A percentile compares a stretch with the other conserved stretches of the same genome.
phyloP scores from a whole-genome alignment of 2,113 vertebrate species.

The Oxyruncus cristatus region DNA sequence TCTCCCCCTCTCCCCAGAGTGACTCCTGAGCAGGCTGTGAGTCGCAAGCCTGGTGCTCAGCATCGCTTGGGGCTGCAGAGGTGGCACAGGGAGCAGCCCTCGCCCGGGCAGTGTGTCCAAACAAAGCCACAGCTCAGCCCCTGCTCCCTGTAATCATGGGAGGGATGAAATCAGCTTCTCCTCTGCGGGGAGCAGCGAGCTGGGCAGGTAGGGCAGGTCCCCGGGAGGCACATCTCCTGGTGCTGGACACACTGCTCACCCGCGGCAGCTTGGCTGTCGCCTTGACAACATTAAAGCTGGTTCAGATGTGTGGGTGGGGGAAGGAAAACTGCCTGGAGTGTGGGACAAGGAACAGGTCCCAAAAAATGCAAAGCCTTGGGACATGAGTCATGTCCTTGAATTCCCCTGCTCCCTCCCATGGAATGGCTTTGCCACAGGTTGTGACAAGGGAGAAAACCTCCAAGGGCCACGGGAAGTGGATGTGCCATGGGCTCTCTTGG shows the following conservation, averaged over 20 bases:
- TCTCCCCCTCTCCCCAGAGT: neutral
- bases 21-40: neutral
- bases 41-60: neutral
- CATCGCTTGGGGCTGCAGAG: neutral
- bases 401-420: neutral
- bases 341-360: neutral
- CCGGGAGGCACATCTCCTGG: neutral
- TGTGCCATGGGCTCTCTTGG: neutral
- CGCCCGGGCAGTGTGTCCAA: neutral
- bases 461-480: neutral
- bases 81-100: neutral
- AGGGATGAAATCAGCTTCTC: neutral
- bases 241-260: neutral
- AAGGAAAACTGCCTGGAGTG: neutral
- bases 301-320: neutral
- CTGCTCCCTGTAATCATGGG: neutral
- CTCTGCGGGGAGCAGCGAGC: neutral
- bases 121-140: neutral
- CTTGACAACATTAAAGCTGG: neutral
- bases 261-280: neutral
- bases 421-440: neutral
- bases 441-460: neutral
- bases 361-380: slow-evolving; percentile 9
- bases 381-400: neutral
- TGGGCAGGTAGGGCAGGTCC: neutral